Evolutionary conservation across 2,797 vertebrate species (phyloP), one percentile per base, ranked within the genome.

Genomic region (Petrocephalus schoutedeni): DNA sequence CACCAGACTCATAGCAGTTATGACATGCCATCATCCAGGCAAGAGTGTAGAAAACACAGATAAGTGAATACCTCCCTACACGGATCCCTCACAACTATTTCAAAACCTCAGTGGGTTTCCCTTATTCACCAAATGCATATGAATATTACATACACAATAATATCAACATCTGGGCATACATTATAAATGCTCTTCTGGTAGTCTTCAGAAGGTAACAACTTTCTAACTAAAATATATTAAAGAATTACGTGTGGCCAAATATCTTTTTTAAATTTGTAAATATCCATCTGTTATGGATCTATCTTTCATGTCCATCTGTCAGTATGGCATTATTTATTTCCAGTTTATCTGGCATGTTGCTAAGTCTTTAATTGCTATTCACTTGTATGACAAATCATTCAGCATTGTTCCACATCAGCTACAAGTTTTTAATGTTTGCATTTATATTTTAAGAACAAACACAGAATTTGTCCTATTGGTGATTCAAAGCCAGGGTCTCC

Each of bases 261-360:
- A 56, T 51, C 19, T 85, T 21, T 32, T 61, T 87, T 53, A 83
- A 19, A 85, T 85, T 71, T 54, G 82, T 87, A 87, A 84, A 74
- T 67, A 89, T 74, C 80, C 86, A 85, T 87, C 53, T 83, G 80
- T 41, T 45, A 49, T 85, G 3, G 41, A 58, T 87, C n/a, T 36
- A 88, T 85, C 2, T 71, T 90, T 89, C 89, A 90, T 89, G 89
- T 90, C 90, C 89, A 92, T 92, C 90, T 92, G 92, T 92, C 87
- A 89, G 88, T 61, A 51, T 83, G 41, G 87, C 59, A 64, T 87
- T 91, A 88, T 91, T 90, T 89, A 90, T 82, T 88, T 85, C 57
- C 6, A 89, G 56, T 86, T 86, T 14, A 85, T 90, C 88, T 91
- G 86, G 28, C 87, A 89, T 49, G 57, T 12, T 87, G 89, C 89